A percentile compares a stretch with the other conserved stretches of the same genome.
Conservation (phyloP, 2,888 invertebrate species). For the Rugalucina vietnamica region DNA sequence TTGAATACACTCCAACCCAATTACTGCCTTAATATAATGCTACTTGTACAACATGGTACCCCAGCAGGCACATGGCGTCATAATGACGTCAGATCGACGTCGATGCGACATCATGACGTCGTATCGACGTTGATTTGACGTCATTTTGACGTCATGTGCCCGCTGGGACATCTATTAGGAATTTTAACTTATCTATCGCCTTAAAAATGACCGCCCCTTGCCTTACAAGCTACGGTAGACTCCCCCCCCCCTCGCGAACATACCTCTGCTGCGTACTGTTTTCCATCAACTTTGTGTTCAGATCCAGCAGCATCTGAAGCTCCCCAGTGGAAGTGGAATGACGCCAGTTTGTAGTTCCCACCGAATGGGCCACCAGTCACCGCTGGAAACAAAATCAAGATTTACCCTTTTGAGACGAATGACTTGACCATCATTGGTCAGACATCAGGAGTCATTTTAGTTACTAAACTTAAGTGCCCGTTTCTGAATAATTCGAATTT, state of each 20-base stretch:
- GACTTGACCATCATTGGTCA: too few species aligned
- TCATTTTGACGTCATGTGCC: not conserved
- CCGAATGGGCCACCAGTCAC: constrained; percentile 91
- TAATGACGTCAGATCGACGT: too few species aligned
- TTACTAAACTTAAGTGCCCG: too few species aligned
- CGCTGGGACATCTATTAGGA: not conserved
- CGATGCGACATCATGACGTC: not conserved
- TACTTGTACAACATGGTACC: too few species aligned
- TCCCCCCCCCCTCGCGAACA: not conserved
- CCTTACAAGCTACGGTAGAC: too few species aligned
- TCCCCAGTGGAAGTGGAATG: constrained; percentile 93
- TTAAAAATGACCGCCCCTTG: not conserved
- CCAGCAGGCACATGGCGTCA: too few species aligned
- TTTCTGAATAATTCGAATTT: too few species aligned
- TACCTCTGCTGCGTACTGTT: constrained; percentile 6
- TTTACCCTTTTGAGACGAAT: too few species aligned
- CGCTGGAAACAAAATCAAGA: constrained; percentile 66
- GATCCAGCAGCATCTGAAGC: not conserved
- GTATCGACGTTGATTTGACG: not conserved
- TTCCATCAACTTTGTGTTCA: not conserved
- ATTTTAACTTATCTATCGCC: not conserved
- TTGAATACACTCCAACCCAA: too few species aligned
- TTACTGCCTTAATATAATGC: too few species aligned
- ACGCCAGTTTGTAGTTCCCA: constrained; percentile 90
- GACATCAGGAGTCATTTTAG: too few species aligned